phyloP scores from a whole-genome alignment of 2,797 vertebrate genomes.

The Gadopsis bispinosus region DNA sequence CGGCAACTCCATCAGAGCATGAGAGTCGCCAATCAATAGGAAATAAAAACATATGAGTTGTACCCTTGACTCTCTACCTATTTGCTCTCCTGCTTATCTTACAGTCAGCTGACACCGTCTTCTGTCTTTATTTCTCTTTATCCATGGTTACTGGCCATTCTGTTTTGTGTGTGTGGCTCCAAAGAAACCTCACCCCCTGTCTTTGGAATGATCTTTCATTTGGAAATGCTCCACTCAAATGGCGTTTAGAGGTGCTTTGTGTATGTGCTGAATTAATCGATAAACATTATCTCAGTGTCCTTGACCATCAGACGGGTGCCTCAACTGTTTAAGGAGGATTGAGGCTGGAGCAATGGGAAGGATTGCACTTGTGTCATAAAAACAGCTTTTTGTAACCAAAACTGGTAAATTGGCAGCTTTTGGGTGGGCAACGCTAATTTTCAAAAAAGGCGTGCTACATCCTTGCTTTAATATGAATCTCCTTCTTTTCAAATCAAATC shows the following conservation, averaged over 20 bases:
- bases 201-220: constrained; percentile 35
- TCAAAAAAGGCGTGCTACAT: constrained; percentile 26
- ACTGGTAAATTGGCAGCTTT: constrained; percentile 18
- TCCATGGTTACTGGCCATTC: constrained; percentile 1
- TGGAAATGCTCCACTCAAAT: constrained; percentile 37
- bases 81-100: constrained; percentile 31
- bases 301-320: constrained; percentile 39
- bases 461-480: constrained; percentile 42
- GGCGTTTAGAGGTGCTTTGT: constrained; percentile 45
- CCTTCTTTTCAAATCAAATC: no score
- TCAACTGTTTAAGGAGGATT: not conserved
- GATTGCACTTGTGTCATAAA: constrained; percentile 28
- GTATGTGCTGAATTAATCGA: constrained; percentile 39
- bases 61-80: constrained; percentile 20
- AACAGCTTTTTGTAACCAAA: not conserved
- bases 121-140: constrained; percentile 29
- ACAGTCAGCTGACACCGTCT: constrained; percentile 27
- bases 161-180: constrained; percentile 5
- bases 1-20: constrained; percentile 36
- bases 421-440: constrained; percentile 39
- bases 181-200: not conserved
- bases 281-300: constrained; percentile 31
- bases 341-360: not conserved
- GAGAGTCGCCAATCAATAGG: constrained; percentile 49
- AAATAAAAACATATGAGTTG: constrained; percentile 28